Evolutionary conservation across 2,888 invertebrate species (phyloP), one percentile per base, ranked within the genome.

Genomic region (Apotomis capreana): DNA sequence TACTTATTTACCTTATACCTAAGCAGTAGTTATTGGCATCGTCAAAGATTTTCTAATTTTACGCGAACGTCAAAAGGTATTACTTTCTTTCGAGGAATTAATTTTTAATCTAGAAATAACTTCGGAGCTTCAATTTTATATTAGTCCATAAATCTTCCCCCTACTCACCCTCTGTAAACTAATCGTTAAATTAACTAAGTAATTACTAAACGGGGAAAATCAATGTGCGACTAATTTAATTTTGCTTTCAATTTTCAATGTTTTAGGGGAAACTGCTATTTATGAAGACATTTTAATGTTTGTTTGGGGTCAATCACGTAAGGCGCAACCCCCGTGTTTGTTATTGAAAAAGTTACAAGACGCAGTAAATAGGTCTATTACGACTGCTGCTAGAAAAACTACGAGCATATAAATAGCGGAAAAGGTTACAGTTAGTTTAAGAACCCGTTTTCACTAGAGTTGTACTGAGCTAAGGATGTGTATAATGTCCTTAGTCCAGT

Each of bases 151-250:
- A 86, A 89, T 88, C 86, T 87, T 81, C 78, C 82, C 86, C 87
- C 80, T 81, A 82, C 79, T 81, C 86, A 84, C 81, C 79, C 83
- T 84, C 83, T 85, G 87, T 87, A 84, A 90, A 89, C 86, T 89
- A 87, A 89, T 89, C 87, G 86, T 80, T 82, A 86, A 89, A 90
- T 90, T 88, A 89, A 87, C 84, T 89, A 89, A 91, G 89, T 89
- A 89, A 84, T 83, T 68, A 72, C 80, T 79, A 81, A 81, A 79
- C 81, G 81, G 80, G 87, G 84, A 85, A 88, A 90, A 89, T 89
- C 89, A 90, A 90, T 90, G 88, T 87, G 87, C 84, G 85, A 83
- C 84, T 87, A 89, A 90, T 89, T 90, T 86, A 89, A 91, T 90
- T 90, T 85, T 82, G 82, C 80, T 77, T 49, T 51, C 26, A 68